Percentiles rank a stretch among this genome's conserved stretches.
Evolutionary conservation across 1,140 invertebrate species (phyloP).

Genomic region (Drosophila takahashii): DNA sequence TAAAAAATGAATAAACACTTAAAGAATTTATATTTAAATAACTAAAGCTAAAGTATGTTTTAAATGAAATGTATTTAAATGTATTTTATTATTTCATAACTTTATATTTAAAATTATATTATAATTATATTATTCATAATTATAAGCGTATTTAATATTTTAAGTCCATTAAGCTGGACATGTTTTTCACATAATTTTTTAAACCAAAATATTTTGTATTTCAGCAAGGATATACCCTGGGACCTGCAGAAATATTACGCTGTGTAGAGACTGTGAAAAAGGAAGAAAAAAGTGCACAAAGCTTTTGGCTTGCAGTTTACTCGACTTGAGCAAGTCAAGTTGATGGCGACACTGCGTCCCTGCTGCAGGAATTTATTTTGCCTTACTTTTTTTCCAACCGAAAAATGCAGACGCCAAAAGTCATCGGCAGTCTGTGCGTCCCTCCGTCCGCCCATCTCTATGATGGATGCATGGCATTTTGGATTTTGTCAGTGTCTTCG

Average conservation of each 20-base stretch:
- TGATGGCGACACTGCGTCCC: conserved; percentile 37
- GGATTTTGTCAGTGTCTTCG: conserved; percentile 39
- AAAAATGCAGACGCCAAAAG: conserved; percentile 65
- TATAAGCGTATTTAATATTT: too few species aligned
- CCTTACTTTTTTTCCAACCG: conserved; percentile 57
- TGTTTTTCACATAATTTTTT: background rate
- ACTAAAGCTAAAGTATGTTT: too few species aligned
- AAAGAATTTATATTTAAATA: too few species aligned
- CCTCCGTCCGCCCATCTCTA: conserved; percentile 20
- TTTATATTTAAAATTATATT: too few species aligned
- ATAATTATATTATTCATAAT: too few species aligned
- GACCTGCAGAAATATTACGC: too few species aligned
- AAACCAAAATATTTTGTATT: background rate
- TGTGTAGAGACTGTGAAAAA: background rate
- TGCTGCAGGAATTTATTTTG: conserved; percentile 62
- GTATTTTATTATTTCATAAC: too few species aligned
- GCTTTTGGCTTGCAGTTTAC: conserved; percentile 66
- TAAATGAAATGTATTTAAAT: too few species aligned
- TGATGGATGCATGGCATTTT: conserved; percentile 63
- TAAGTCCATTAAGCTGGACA: too few species aligned
- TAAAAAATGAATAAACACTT: too few species aligned
- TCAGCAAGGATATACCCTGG: background rate
- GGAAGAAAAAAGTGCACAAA: conserved; percentile 39
- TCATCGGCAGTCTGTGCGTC: conserved; percentile 27
- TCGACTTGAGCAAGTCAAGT: conserved; percentile 56